Conservation (phyloP, 1,140 invertebrate genomes). For the Phymorhynchus buccinoides region DNA sequence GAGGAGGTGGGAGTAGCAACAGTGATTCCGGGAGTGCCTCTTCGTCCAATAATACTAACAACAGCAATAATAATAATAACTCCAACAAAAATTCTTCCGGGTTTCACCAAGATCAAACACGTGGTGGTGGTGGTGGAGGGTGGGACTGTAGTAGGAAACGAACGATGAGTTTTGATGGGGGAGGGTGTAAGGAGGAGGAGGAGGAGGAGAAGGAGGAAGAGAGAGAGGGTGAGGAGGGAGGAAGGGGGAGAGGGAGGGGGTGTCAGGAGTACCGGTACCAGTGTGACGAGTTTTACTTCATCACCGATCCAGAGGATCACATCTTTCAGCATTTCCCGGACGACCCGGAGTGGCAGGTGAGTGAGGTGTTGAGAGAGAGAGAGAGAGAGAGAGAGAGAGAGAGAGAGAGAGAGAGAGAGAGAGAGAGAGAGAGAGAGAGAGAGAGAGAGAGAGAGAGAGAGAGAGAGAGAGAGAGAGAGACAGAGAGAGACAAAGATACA, state of each 20-base stretch:
- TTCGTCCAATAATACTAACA: neutral
- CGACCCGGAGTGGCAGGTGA: constrained; percentile 75
- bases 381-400: neutral
- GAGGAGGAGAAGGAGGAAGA: constrained; percentile 22
- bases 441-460: neutral
- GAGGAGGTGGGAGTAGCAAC: constrained; percentile 16
- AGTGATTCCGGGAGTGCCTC: constrained; percentile 24
- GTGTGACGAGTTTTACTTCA: constrained; percentile 75
- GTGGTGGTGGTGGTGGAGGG: neutral
- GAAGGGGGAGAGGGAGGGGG: constrained; percentile 33
- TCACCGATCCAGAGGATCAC: constrained; percentile 77
- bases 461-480: too few relatives aligned
- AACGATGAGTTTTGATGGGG: constrained; percentile 17
- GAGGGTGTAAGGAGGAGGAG: constrained; percentile 13
- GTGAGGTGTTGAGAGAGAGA: neutral
- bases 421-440: too few relatives aligned
- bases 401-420: too few relatives aligned
- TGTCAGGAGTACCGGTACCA: constrained; percentile 61
- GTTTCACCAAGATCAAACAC: too few relatives aligned
- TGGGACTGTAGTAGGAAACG: neutral
- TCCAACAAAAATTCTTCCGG: too few relatives aligned
- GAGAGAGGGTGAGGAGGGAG: constrained; percentile 3
- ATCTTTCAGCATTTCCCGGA: constrained; percentile 77
- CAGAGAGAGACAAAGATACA: too few relatives aligned
- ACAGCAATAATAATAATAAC: too few relatives aligned